Percentiles rank a stretch among this genome's conserved stretches.
These are phyloP conservation scores for Heliconius eleuchia DNA, from an alignment of 1,140 invertebrate species.

Conservation along the genomic window DNA sequence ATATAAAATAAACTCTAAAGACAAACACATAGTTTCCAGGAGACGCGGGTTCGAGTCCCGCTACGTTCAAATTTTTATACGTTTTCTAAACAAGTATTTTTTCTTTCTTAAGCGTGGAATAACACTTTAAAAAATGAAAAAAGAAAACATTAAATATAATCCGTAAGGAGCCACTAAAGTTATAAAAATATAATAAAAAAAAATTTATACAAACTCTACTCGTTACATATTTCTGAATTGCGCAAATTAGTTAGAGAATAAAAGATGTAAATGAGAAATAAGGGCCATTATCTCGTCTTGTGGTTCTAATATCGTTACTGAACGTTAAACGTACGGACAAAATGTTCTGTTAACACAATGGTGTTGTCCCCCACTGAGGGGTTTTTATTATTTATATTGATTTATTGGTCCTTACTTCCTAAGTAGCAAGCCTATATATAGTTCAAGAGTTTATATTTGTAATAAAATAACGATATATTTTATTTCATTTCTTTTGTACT, in stretches of 20 bases:
- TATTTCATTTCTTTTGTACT: too few species aligned
- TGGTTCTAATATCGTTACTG: constrained; percentile 12
- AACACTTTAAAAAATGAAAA: too few species aligned
- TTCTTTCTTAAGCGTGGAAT: too few species aligned
- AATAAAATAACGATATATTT: too few species aligned
- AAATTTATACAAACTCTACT: not conserved
- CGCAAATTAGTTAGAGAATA: constrained; percentile 16
- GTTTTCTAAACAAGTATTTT: too few species aligned
- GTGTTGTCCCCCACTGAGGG: not conserved
- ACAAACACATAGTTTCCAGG: too few species aligned
- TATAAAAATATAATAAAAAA: not conserved
- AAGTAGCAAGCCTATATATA: too few species aligned
- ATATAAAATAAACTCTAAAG: too few species aligned
- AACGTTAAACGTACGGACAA: constrained; percentile 2
- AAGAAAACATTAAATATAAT: not conserved
- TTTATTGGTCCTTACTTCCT: too few species aligned
- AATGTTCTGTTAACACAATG: constrained; percentile 9
- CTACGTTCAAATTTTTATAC: too few species aligned
- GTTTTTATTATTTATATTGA: not conserved
- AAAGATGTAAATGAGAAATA: constrained; percentile 18
- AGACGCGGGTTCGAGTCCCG: too few species aligned
- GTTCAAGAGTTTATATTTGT: too few species aligned
- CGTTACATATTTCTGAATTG: not conserved
- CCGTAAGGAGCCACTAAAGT: not conserved
- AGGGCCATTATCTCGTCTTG: constrained; percentile 18